Evolutionary conservation across 2,888 invertebrate species (phyloP).

Genomic region (Oegoconia quadripuncta): DNA sequence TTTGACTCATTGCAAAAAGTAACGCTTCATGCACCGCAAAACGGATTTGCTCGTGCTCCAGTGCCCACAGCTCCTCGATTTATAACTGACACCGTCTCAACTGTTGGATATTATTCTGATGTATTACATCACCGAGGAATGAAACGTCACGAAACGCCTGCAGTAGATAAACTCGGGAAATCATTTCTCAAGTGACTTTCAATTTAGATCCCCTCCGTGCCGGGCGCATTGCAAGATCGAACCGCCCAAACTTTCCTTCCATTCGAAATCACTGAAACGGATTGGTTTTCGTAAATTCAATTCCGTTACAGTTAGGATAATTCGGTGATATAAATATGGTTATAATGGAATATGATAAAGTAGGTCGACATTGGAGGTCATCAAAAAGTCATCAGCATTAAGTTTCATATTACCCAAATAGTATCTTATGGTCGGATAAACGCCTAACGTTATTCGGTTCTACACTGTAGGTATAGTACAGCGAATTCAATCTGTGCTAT

Average conservation of each 20-base stretch:
- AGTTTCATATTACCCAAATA: constrained; percentile 1
- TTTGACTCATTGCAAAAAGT: not conserved
- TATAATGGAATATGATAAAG: not conserved
- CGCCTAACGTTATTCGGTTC: not conserved
- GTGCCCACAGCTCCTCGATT: not conserved
- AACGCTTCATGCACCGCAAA: not conserved
- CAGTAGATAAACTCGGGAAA: constrained; percentile 30
- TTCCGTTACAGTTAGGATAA: constrained; percentile 10
- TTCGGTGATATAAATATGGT: not conserved
- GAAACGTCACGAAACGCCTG: constrained; percentile 15
- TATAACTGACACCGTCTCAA: constrained; percentile 1
- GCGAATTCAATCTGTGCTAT: no score
- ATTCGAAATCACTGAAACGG: constrained; percentile 16
- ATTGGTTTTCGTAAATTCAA: constrained; percentile 17
- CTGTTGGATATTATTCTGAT: constrained; percentile 10
- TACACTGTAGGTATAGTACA: no score
- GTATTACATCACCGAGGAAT: constrained; percentile 9
- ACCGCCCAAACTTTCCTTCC: constrained; percentile 20
- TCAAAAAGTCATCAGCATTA: constrained; percentile 5
- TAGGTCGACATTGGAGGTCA: not conserved
- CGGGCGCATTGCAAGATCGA: constrained; percentile 23
- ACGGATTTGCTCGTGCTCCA: constrained; percentile 6
- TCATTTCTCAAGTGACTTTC: constrained; percentile 50
- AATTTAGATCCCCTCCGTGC: constrained; percentile 34
- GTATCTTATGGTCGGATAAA: not conserved